Evolutionary conservation across 2,113 vertebrate species (phyloP).

Genomic region (Syngnathoides biaculeatus): DNA sequence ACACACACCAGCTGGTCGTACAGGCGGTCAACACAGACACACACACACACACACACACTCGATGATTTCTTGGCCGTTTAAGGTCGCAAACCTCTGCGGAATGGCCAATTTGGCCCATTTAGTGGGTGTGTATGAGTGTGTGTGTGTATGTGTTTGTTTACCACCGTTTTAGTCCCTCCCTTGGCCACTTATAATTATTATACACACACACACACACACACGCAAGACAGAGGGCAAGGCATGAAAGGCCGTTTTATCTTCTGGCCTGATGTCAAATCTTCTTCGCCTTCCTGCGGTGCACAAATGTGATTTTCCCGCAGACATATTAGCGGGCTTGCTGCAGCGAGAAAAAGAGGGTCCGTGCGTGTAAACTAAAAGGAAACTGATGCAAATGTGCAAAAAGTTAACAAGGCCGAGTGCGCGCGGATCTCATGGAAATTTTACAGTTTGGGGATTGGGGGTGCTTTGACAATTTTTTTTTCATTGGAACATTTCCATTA

Average conservation of each 20-base stretch:
- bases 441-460: not conserved
- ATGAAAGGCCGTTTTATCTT: conserved; percentile 54
- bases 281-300: conserved; percentile 25
- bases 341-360: not conserved
- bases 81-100: conserved; percentile 42
- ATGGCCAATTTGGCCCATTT: conserved; percentile 53
- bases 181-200: conserved; percentile 44
- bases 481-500: not conserved
- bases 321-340: conserved; percentile 34
- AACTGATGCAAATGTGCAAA: conserved; percentile 16
- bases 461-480: not conserved
- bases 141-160: conserved; percentile 34
- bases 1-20: conserved; percentile 39
- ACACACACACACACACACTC: conserved; percentile 41
- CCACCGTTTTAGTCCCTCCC: conserved; percentile 16
- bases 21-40: conserved; percentile 58
- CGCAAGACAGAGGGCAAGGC: conserved; percentile 5
- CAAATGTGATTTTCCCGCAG: conserved; percentile 43
- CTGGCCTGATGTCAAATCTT: conserved; percentile 44
- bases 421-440: not conserved
- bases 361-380: not conserved
- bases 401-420: not conserved
- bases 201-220: conserved; percentile 13
- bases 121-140: conserved; percentile 33
- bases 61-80: conserved; percentile 41